Evolutionary conservation across 2,113 vertebrate species (phyloP).

Genomic region (Hypomesus transpacificus): DNA sequence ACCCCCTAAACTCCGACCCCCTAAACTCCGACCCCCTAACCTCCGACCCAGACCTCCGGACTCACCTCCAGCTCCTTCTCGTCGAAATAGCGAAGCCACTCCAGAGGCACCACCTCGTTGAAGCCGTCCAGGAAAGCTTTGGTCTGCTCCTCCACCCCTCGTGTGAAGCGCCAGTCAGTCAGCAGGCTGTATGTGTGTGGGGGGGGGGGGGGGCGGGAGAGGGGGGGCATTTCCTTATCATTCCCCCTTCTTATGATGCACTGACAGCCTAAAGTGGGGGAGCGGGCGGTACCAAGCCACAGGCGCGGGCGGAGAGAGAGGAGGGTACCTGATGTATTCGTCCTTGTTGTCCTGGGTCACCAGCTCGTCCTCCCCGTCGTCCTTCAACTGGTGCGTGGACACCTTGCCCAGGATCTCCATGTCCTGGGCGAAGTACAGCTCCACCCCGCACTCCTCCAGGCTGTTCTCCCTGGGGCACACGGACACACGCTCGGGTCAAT

Average conservation of each 20-base stretch:
- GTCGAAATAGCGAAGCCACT: slow-evolving; percentile 96
- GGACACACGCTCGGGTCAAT: background rate
- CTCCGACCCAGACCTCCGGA: background rate
- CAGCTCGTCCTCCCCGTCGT: slow-evolving; percentile 87
- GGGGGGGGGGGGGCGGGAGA: background rate
- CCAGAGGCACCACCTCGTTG: slow-evolving; percentile 93
- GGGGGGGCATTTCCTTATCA: too few relatives aligned
- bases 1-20: background rate
- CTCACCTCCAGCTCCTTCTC: slow-evolving; percentile 95
- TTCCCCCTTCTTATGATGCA: too few relatives aligned
- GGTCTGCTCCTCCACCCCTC: slow-evolving; percentile 96
- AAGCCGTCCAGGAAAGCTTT: slow-evolving; percentile 96
- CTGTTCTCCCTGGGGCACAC: slow-evolving; percentile 82
- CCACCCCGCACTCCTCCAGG: slow-evolving; percentile 91
- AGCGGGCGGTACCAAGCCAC: background rate
- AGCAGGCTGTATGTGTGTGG: slow-evolving; percentile 91
- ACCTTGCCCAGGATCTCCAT: slow-evolving; percentile 99
- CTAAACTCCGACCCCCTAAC: background rate
- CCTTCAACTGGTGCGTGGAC: slow-evolving; percentile 93
- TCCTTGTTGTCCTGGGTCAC: slow-evolving; percentile 97
- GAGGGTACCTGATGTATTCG: slow-evolving; percentile 88
- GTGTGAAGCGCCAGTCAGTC: slow-evolving; percentile 94
- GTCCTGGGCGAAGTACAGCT: slow-evolving; percentile 97
- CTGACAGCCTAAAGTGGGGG: background rate
- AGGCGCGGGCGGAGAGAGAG: background rate